Conservation (phyloP, 2,113 vertebrate genomes). For the Dascyllus trimaculatus region DNA sequence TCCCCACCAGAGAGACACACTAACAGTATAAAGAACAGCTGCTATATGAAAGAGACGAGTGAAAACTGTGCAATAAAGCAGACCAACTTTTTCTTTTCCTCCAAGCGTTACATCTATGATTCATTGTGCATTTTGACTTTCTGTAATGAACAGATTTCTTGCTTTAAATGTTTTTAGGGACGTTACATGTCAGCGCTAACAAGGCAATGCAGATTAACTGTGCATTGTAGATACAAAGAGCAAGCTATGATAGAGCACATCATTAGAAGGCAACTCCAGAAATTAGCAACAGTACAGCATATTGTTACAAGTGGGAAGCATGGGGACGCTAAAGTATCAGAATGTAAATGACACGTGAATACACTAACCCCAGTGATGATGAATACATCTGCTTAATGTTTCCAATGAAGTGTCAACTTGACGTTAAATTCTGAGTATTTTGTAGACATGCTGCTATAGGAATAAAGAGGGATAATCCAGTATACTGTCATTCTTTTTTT, state of each 20-base stretch:
- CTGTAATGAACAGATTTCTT: no score
- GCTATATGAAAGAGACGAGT: conserved; percentile 15
- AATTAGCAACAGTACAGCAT: not conserved
- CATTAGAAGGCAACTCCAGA: no score
- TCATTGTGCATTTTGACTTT: not conserved
- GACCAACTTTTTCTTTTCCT: not conserved
- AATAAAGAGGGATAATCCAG: no score
- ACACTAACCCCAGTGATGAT: no score
- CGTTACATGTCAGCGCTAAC: no score
- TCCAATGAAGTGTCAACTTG: not conserved
- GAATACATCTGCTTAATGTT: not conserved
- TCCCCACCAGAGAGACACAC: conserved; percentile 32
- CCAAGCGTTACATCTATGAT: not conserved
- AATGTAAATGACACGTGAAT: not conserved
- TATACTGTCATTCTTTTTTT: no score
- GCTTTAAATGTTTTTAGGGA: no score
- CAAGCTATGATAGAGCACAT: no score
- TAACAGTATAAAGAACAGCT: conserved; percentile 50
- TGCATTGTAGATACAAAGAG: no score
- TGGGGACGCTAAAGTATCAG: not conserved
- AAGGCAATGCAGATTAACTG: no score
- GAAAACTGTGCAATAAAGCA: conserved; percentile 15
- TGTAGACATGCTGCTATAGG: not conserved
- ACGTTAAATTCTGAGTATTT: not conserved
- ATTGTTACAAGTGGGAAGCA: no score